A percentile compares a stretch with the other conserved stretches of the same genome.
These are phyloP conservation scores for Gymnoscelis rufifasciata DNA, from an alignment of 2,888 invertebrate genomes.

Conservation along the genomic window DNA sequence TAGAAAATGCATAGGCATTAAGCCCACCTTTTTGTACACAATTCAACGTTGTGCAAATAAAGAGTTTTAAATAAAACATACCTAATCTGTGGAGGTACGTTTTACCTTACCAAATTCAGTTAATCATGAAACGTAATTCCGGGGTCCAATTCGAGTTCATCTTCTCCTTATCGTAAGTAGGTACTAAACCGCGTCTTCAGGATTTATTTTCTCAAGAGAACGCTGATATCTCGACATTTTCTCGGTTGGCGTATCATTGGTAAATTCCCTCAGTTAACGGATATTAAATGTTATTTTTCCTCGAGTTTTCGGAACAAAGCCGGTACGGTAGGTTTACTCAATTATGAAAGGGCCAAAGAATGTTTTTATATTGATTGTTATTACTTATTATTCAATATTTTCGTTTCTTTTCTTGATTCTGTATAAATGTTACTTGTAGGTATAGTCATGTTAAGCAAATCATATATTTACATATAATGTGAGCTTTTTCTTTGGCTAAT, in stretches of 20 bases:
- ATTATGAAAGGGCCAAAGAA: neutral
- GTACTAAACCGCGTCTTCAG: neutral
- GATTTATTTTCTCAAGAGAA: neutral
- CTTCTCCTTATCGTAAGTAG: no score
- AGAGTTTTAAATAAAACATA: no score
- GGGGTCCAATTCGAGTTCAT: no score
- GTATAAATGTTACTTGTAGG: neutral
- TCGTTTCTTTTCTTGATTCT: neutral
- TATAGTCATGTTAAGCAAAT: no score
- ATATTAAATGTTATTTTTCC: neutral
- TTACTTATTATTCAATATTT: neutral
- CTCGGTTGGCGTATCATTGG: neutral
- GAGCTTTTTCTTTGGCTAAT: no score
- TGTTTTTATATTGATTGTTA: neutral
- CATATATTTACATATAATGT: no score
- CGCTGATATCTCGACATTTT: neutral
- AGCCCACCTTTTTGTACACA: no score
- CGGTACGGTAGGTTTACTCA: neutral
- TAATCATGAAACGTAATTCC: no score
- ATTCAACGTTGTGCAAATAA: no score
- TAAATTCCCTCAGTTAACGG: neutral
- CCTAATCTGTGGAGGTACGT: no score
- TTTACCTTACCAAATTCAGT: no score
- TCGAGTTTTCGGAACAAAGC: neutral
- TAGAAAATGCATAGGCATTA: no score